Conservation (phyloP, 1,140 invertebrate species). For the Hetaerina americana region DNA sequence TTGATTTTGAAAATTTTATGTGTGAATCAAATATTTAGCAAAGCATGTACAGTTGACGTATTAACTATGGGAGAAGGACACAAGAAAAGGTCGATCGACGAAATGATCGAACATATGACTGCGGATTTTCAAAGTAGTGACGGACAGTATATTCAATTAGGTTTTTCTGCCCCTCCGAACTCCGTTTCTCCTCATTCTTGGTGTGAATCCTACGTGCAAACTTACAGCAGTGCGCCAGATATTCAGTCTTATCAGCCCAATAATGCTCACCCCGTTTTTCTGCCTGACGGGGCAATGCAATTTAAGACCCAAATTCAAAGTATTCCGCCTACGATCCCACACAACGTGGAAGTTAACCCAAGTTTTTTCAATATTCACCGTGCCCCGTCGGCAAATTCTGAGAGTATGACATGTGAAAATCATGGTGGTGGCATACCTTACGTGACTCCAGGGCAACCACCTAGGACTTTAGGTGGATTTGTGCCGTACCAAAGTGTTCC, state of each 20-base stretch:
- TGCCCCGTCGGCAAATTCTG: neutral
- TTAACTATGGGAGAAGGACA: constrained; percentile 7
- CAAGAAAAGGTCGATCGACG: constrained; percentile 35
- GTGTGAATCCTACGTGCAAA: constrained; percentile 15
- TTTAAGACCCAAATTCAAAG: neutral
- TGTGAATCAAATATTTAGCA: too few species aligned
- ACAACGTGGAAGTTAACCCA: neutral
- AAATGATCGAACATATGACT: constrained; percentile 47
- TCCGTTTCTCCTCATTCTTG: neutral
- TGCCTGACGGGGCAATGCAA: neutral
- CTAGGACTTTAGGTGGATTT: neutral
- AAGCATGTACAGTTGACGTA: neutral
- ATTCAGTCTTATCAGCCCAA: constrained; percentile 28
- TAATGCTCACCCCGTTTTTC: neutral
- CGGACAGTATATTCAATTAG: constrained; percentile 42
- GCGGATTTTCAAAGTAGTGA: constrained; percentile 40
- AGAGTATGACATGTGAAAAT: neutral
- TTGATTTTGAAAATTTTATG: too few species aligned
- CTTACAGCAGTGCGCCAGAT: constrained; percentile 20
- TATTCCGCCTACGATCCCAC: neutral
- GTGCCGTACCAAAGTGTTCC: neutral
- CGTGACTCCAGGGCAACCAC: neutral
- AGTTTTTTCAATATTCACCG: neutral
- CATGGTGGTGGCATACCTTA: neutral
- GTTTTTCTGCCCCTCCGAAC: constrained; percentile 28